Evolutionary conservation across 2,113 vertebrate species (phyloP), one percentile per base, ranked within the genome.

Genomic region (Oenanthe melanoleuca): DNA sequence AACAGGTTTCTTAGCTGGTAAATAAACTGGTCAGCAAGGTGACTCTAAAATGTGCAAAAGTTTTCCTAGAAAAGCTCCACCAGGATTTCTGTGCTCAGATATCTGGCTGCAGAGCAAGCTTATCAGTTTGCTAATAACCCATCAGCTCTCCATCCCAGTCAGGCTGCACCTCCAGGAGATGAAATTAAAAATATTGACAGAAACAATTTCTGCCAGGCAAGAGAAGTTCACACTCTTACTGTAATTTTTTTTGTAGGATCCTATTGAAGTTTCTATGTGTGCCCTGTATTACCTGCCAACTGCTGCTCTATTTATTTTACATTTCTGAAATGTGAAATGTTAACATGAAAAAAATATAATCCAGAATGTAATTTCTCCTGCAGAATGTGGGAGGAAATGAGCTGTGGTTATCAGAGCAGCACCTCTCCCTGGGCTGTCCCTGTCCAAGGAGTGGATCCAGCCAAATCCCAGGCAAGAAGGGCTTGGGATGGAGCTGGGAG

Each of bases 181-280:
- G 71, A 91, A 95, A 96, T 95, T 95, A 96, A 86, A 95, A 91
- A 81, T 91, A 93, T 72, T 89, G 93, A 95, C 95, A 85, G 93
- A 75, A 95, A 81, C 80, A 80, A 93, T 89, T 94, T 95, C 92
- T 95, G 88, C 89, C 90, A 87, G 81, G 70, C 79, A 81, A 33
- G 84, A 91, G 74, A 74, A 80, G 74, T 60, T 72, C 63, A 77
- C 24, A 73, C 85, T 42, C 47, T 25, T 71, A n/a, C 70, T 2
- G 1, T 31, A 26, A 49, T 72, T 71, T 70, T 52, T 52, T 66
- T 61, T 22, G 67, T 55, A 18, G 22, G 3, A 6, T 56, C 47
- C 65, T 59, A 61, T 16, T 71, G 61, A 74, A 92, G 78, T 79
- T 89, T 47, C 85, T 34, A 0, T 1, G 22, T 28, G 19, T 4